Evolutionary conservation across 1,140 invertebrate species (phyloP).

Genomic region (Ceratina calcarata): DNA sequence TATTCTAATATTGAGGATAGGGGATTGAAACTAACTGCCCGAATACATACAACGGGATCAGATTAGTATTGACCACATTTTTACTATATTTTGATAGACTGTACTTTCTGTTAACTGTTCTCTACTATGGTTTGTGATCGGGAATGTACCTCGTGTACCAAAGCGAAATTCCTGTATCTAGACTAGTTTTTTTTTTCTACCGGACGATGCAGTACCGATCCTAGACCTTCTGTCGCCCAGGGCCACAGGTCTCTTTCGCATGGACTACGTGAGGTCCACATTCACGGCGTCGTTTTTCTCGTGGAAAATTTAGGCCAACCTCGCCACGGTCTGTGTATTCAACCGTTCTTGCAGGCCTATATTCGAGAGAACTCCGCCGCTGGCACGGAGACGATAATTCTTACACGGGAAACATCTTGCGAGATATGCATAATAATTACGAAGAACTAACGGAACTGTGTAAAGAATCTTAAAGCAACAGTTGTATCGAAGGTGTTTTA

Average conservation of each 20-base stretch:
- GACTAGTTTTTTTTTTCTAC: not conserved
- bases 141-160: not conserved
- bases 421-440: too few species aligned
- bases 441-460: too few species aligned
- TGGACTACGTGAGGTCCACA: not conserved
- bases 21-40: too few species aligned
- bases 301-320: constrained; percentile 54
- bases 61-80: too few species aligned
- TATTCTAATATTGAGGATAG: too few species aligned
- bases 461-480: too few species aligned
- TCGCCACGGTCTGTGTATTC: constrained; percentile 43
- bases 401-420: too few species aligned
- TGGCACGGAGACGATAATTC: not conserved
- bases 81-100: too few species aligned
- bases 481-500: too few species aligned
- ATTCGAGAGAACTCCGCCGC: not conserved
- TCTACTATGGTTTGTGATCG: too few species aligned
- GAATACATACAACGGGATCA: too few species aligned
- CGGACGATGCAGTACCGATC: constrained; percentile 15
- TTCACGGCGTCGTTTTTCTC: constrained; percentile 26
- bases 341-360: constrained; percentile 2
- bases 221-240: constrained; percentile 45
- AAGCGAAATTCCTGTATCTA: not conserved
- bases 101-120: too few species aligned
- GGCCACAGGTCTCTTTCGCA: constrained; percentile 32